These are phyloP conservation scores for Sanderia malayensis DNA, from an alignment of 30 jellyfish, hydroid and myxozoan genomes.

Conservation along the genomic window DNA sequence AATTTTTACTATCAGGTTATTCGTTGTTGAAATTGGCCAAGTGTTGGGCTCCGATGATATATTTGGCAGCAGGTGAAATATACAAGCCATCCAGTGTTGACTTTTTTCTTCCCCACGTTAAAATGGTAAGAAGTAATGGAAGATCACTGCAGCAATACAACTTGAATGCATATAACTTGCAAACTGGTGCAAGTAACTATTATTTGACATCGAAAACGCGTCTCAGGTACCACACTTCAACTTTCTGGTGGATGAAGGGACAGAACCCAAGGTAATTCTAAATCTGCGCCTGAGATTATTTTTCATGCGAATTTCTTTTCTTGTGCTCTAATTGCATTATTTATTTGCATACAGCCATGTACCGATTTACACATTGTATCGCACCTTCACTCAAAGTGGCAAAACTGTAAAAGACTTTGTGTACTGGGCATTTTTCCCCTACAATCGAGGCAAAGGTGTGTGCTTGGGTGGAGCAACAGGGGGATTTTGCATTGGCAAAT, in stretches of 20 bases:
- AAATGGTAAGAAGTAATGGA: slow-evolving; percentile 4
- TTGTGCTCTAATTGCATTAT: too few species aligned
- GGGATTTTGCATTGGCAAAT: slow-evolving; percentile 18
- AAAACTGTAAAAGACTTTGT: slow-evolving; percentile 15
- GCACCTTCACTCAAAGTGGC: slow-evolving; percentile 15
- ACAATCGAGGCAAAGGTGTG: slow-evolving; percentile 57
- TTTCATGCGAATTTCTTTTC: too few species aligned
- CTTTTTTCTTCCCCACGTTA: slow-evolving; percentile 44
- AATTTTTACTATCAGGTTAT: background rate
- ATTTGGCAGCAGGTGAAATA: slow-evolving; percentile 36
- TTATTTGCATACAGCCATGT: background rate
- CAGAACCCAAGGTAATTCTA: too few species aligned
- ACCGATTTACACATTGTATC: slow-evolving; percentile 33
- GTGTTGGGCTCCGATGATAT: slow-evolving; percentile 59
- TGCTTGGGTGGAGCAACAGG: slow-evolving; percentile 36
- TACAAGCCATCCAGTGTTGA: slow-evolving; percentile 44
- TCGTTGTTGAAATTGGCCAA: slow-evolving; percentile 17
- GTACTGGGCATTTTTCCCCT: slow-evolving; percentile 60
- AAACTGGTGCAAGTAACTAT: background rate
- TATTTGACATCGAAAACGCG: slow-evolving; percentile 9
- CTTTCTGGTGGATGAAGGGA: slow-evolving; percentile 18
- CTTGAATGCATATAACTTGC: background rate
- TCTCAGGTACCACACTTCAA: background rate
- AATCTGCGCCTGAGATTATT: too few species aligned
- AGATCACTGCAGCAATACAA: background rate